These are phyloP conservation scores for Sciaenops ocellatus DNA, from an alignment of 2,797 vertebrate species.

Conservation along the genomic window DNA sequence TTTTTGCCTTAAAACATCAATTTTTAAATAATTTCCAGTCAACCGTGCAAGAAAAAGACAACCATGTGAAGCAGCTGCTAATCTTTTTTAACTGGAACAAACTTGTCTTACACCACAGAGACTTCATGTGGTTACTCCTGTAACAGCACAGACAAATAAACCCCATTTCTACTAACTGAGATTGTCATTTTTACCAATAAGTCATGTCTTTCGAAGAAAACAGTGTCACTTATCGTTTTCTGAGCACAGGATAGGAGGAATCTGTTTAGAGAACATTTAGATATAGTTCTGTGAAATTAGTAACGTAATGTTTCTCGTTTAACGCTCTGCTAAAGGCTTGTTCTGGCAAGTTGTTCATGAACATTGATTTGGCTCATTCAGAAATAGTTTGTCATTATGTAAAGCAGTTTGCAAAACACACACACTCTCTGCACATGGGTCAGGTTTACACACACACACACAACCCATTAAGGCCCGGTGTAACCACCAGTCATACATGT, in stretches of 20 bases:
- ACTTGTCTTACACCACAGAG: background rate
- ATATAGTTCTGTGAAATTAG: background rate
- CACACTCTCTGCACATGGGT: background rate
- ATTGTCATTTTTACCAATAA: background rate
- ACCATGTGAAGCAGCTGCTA: conserved; percentile 4
- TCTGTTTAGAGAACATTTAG: background rate
- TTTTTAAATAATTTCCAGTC: background rate
- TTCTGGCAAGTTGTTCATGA: background rate
- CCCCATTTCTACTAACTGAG: conserved; percentile 11
- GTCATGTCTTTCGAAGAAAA: background rate
- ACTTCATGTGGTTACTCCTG: background rate
- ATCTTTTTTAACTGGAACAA: conserved; percentile 14
- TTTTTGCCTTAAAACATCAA: background rate
- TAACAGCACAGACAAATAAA: conserved; percentile 40
- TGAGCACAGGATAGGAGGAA: background rate
- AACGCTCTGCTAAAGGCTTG: background rate
- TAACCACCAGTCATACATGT: conserved; percentile 19
- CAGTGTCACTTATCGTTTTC: background rate
- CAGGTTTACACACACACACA: background rate
- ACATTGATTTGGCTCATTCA: background rate
- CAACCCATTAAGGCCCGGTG: background rate
- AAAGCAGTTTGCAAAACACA: background rate
- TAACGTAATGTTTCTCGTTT: background rate
- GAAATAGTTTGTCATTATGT: background rate
- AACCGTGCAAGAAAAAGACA: background rate